These are phyloP conservation scores for Muscicapa comitata DNA, from an alignment of 2,797 vertebrate species.

Conservation along the genomic window DNA sequence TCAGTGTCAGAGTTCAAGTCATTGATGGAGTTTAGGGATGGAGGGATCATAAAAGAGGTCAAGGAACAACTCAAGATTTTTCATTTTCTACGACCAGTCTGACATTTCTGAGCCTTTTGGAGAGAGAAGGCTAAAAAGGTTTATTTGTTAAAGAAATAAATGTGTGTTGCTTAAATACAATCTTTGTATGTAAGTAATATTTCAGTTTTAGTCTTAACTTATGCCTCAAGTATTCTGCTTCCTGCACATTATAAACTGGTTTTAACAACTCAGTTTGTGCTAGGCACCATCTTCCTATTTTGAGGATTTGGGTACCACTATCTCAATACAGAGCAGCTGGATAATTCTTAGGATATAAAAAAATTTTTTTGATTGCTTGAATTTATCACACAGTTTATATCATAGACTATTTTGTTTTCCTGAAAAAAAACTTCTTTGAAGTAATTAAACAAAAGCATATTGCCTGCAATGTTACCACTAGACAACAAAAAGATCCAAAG, in stretches of 20 bases:
- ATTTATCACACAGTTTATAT: background rate
- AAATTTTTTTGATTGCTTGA: background rate
- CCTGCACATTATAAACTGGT: background rate
- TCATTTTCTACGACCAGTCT: background rate
- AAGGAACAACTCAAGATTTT: constrained; percentile 38
- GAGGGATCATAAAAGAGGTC: constrained; percentile 33
- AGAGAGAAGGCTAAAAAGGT: background rate
- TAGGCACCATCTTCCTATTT: background rate
- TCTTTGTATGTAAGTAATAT: background rate
- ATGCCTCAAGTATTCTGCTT: background rate
- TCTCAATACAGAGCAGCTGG: background rate
- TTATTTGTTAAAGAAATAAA: background rate
- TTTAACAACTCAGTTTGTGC: background rate
- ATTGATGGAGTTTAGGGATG: constrained; percentile 46
- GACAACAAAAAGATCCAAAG: background rate
- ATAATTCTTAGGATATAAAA: background rate
- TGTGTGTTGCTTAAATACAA: background rate
- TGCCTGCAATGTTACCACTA: background rate
- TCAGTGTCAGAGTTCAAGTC: constrained; percentile 39
- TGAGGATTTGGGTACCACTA: background rate
- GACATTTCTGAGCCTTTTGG: background rate
- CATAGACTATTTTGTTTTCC: background rate
- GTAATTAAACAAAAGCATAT: background rate
- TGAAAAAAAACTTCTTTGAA: background rate
- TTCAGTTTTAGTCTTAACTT: background rate